These are phyloP conservation scores for Fistularia commersonii DNA, from an alignment of 2,797 vertebrate genomes.

Conservation along the genomic window DNA sequence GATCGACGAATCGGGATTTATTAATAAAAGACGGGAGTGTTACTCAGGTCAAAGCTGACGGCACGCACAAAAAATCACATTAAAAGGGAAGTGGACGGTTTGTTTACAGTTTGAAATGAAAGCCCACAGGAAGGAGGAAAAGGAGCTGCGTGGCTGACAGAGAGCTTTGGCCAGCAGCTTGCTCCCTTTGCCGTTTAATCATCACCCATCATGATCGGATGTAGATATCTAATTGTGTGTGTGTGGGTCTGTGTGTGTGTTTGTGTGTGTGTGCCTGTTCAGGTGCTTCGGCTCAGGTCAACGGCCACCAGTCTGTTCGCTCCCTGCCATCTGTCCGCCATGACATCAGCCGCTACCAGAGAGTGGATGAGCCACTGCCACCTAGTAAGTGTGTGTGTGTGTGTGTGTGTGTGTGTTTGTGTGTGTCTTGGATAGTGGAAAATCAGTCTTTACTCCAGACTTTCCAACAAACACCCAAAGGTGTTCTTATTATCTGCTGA, in stretches of 20 bases:
- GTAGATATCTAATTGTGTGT: background rate
- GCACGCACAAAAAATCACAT: slow-evolving; percentile 1
- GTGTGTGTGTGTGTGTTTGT: slow-evolving; percentile 2
- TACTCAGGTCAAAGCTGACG: slow-evolving; percentile 5
- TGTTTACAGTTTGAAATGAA: background rate
- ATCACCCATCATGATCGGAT: background rate
- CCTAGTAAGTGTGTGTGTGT: slow-evolving; percentile 81
- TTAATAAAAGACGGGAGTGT: slow-evolving; percentile 12
- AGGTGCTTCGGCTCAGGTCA: slow-evolving; percentile 77
- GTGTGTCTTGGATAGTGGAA: too few relatives aligned
- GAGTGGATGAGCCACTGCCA: slow-evolving; percentile 93
- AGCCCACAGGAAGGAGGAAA: background rate
- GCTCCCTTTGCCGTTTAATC: too few relatives aligned
- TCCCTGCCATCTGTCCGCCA: slow-evolving; percentile 87
- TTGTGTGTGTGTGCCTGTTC: background rate
- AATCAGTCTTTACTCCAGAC: too few relatives aligned
- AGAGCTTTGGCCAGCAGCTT: too few relatives aligned
- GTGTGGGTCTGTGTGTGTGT: background rate
- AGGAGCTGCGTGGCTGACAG: too few relatives aligned
- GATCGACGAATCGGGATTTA: slow-evolving; percentile 5
- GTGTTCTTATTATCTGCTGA: too few relatives aligned
- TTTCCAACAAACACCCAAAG: too few relatives aligned
- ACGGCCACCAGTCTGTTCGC: slow-evolving; percentile 83
- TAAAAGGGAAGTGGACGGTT: slow-evolving; percentile 5
- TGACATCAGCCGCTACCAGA: slow-evolving; percentile 91